Conservation (phyloP, 2,888 invertebrate genomes). For the Gibbula magus region DNA sequence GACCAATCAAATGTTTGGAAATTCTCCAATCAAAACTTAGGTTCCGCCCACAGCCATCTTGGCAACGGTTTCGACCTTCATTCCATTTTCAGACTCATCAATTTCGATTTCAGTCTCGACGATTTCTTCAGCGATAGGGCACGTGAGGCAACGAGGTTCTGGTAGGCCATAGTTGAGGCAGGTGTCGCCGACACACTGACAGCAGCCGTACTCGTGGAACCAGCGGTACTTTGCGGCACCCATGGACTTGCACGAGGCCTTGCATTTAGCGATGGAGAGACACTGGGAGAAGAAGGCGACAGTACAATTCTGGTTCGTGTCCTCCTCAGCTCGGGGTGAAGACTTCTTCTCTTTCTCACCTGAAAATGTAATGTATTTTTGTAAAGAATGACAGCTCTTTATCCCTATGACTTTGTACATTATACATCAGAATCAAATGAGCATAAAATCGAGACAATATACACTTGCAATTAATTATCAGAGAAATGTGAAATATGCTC, state of each 20-base stretch:
- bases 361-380: not conserved
- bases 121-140: conserved; percentile 38
- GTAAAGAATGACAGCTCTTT: not conserved
- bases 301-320: conserved; percentile 84
- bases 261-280: conserved; percentile 91
- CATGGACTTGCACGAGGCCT: conserved; percentile 86
- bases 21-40: not conserved
- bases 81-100: not conserved
- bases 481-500: no score
- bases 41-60: not conserved
- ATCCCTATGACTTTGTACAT: no score
- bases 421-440: no score
- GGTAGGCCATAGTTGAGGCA: conserved; percentile 89
- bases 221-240: conserved; percentile 89
- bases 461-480: no score
- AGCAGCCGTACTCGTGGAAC: conserved; percentile 93
- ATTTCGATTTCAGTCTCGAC: conserved; percentile 30
- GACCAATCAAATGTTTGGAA: not conserved
- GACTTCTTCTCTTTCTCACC: not conserved
- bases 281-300: conserved; percentile 93
- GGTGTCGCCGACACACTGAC: conserved; percentile 91
- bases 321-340: not conserved
- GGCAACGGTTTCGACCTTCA: not conserved
- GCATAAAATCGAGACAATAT: no score
- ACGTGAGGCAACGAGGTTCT: conserved; percentile 55